phyloP scores from a whole-genome alignment of 2,888 invertebrate genomes.

The Eupithecia vulgata region DNA sequence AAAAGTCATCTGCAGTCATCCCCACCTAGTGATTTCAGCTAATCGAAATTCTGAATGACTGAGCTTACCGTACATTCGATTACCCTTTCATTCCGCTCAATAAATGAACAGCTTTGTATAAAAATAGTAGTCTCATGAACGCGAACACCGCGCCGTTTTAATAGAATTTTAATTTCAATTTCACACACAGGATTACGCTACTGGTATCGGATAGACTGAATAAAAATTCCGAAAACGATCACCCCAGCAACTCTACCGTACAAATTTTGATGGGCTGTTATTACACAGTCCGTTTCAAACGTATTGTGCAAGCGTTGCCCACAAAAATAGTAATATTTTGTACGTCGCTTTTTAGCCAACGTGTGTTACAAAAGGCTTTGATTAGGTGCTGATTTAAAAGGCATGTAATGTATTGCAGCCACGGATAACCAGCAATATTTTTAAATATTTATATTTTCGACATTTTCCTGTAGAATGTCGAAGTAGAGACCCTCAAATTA shows the following conservation, averaged over 20 bases:
- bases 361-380: constrained; percentile 43
- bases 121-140: constrained; percentile 44
- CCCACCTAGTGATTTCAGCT: constrained; percentile 30
- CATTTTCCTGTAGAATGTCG: neutral
- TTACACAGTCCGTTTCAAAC: constrained; percentile 78
- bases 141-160: constrained; percentile 59
- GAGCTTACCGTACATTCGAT: constrained; percentile 38
- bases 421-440: neutral
- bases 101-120: constrained; percentile 41
- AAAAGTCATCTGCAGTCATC: constrained; percentile 34
- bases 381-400: constrained; percentile 45
- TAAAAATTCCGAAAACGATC: constrained; percentile 66
- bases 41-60: constrained; percentile 38
- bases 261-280: constrained; percentile 78
- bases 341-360: constrained; percentile 48
- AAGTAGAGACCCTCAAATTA: constrained; percentile 18
- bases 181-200: constrained; percentile 77
- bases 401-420: constrained; percentile 24
- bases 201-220: constrained; percentile 57
- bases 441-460: neutral
- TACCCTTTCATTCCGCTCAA: constrained; percentile 44
- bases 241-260: constrained; percentile 71
- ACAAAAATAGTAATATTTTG: constrained; percentile 61
- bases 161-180: constrained; percentile 82
- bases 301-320: constrained; percentile 66